These are phyloP conservation scores for Chloroceryle aenea DNA, from an alignment of 2,113 vertebrate species.

Conservation along the genomic window DNA sequence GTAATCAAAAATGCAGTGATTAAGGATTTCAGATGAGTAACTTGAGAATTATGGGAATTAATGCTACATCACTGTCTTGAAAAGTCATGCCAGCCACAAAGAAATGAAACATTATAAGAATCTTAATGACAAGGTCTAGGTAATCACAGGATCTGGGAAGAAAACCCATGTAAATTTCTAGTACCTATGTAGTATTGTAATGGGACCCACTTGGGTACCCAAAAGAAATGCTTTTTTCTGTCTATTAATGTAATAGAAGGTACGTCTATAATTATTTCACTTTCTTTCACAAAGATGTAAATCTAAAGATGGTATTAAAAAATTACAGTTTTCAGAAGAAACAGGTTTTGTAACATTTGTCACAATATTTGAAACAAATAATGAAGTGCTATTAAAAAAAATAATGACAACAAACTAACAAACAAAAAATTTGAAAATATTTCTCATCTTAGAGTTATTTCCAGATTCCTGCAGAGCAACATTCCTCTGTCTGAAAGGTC, in stretches of 20 bases:
- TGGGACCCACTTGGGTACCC: background rate
- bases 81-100: background rate
- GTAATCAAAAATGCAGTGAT: background rate
- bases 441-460: background rate
- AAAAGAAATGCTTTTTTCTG: background rate
- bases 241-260: background rate
- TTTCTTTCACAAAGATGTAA: background rate
- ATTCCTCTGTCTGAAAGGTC: constrained; percentile 1
- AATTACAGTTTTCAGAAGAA: background rate
- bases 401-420: too few species aligned
- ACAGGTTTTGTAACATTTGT: background rate
- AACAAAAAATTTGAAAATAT: background rate
- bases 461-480: background rate
- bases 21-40: background rate
- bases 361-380: background rate
- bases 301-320: background rate
- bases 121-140: background rate
- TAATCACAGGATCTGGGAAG: background rate
- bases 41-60: background rate
- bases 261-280: background rate
- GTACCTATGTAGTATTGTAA: background rate
- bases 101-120: background rate
- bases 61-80: background rate
- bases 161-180: background rate
- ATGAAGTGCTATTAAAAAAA: background rate